phyloP scores from a whole-genome alignment of 2,888 invertebrate species.

The Pammene fasciana region DNA sequence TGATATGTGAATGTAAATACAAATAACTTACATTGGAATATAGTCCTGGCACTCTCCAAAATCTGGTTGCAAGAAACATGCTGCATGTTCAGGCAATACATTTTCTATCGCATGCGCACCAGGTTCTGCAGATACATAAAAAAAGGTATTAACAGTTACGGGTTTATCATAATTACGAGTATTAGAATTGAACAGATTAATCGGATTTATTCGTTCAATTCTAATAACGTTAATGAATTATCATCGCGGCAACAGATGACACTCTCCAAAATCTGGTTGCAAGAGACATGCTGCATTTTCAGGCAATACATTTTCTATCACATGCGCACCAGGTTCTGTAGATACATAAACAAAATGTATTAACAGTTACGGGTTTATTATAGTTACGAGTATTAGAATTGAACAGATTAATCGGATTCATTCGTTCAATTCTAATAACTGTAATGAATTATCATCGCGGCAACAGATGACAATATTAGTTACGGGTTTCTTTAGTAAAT shows the following conservation, averaged over 20 bases:
- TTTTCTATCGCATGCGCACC: neutral
- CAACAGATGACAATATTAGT: too few species aligned
- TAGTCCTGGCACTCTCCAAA: constrained; percentile 65
- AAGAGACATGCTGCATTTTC: constrained; percentile 51
- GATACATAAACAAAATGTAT: neutral
- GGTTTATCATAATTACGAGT: too few species aligned
- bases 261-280: constrained; percentile 66
- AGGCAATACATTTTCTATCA: constrained; percentile 6
- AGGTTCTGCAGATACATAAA: neutral
- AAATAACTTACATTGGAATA: constrained; percentile 52
- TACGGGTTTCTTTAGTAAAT: too few species aligned
- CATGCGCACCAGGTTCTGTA: neutral
- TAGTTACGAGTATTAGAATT: too few species aligned
- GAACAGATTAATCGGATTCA: too few species aligned
- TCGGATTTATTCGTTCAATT: too few species aligned
- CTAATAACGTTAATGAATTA: too few species aligned
- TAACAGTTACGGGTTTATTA: neutral
- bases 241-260: too few species aligned
- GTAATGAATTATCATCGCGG: too few species aligned
- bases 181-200: too few species aligned
- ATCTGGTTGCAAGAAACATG: constrained; percentile 62
- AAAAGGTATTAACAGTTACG: neutral
- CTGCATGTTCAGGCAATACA: constrained; percentile 16
- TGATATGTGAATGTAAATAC: neutral
- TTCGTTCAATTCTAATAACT: too few species aligned